phyloP scores from a whole-genome alignment of 2,888 invertebrate genomes.

The Tipula confusa region DNA sequence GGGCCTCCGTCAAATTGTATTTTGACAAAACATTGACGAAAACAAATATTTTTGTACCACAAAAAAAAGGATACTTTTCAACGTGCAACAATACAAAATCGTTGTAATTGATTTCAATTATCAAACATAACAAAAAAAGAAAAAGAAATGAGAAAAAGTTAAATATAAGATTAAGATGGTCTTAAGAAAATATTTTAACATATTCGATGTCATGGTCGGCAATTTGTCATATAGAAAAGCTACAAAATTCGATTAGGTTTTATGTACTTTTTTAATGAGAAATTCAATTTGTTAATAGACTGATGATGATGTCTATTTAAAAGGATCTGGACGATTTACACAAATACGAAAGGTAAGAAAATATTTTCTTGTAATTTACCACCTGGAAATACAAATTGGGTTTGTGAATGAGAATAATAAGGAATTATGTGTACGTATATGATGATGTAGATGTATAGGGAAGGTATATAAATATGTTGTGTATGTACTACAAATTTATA shows the following conservation, averaged over 20 bases:
- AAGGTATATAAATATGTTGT: not conserved
- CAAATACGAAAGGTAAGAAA: not conserved
- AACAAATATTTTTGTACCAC: not conserved
- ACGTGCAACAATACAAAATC: not conserved
- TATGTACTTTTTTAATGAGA: not conserved
- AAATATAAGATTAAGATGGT: not conserved
- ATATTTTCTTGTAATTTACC: not conserved
- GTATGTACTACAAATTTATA: not conserved
- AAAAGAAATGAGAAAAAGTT: not conserved
- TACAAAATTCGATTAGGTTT: not conserved
- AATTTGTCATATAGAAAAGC: not conserved
- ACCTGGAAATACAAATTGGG: not conserved
- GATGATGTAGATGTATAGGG: too few species aligned
- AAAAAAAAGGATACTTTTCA: not conserved
- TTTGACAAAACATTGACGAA: not conserved
- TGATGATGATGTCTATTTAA: not conserved
- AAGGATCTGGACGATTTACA: not conserved
- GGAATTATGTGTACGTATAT: not conserved
- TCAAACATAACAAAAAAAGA: too few species aligned
- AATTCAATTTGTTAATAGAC: not conserved
- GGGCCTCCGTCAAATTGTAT: not conserved
- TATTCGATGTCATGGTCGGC: not conserved
- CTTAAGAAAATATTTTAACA: not conserved
- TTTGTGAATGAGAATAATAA: not conserved
- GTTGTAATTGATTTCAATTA: conserved; percentile 20